Evolutionary conservation across 2,113 vertebrate species (phyloP).

Genomic region (Caranx melampygus): DNA sequence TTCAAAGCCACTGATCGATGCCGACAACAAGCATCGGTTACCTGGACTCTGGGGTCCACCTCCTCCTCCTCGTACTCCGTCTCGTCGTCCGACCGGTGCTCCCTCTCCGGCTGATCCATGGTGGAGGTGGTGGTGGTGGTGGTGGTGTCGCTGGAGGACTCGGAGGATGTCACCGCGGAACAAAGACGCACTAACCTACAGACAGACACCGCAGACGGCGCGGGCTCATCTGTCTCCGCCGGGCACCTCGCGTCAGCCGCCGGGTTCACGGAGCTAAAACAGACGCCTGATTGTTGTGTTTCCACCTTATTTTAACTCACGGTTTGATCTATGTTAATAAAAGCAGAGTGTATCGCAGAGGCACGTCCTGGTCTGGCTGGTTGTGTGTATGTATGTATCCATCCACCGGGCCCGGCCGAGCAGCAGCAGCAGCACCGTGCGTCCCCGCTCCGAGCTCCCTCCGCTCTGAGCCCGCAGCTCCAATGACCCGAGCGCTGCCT

Average conservation of each 20-base stretch:
- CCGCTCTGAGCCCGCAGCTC: not conserved
- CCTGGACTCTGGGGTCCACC: slow-evolving; percentile 96
- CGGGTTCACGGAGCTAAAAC: not conserved
- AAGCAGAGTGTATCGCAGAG: not conserved
- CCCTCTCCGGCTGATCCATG: slow-evolving; percentile 79
- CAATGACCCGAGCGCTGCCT: slow-evolving; percentile 2
- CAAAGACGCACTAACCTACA: slow-evolving; percentile 58
- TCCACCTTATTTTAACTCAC: rapidly evolving
- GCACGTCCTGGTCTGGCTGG: not conserved
- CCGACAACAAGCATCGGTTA: slow-evolving; percentile 36
- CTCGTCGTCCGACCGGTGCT: slow-evolving; percentile 80
- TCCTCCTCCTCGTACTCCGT: slow-evolving; percentile 86
- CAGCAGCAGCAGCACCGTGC: not conserved
- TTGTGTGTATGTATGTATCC: not conserved
- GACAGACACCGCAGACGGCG: not conserved
- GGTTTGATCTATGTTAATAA: not conserved
- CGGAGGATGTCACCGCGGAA: slow-evolving; percentile 48
- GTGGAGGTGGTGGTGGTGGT: slow-evolving; percentile 40
- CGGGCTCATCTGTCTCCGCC: slow-evolving; percentile 11
- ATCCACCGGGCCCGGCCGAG: not conserved
- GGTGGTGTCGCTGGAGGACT: not conserved
- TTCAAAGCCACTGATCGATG: not conserved
- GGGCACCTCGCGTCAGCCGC: not conserved
- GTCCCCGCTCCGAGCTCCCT: not conserved
- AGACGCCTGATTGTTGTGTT: too few species aligned